phyloP scores from a whole-genome alignment of 2,888 invertebrate genomes.

The Timandra comae region DNA sequence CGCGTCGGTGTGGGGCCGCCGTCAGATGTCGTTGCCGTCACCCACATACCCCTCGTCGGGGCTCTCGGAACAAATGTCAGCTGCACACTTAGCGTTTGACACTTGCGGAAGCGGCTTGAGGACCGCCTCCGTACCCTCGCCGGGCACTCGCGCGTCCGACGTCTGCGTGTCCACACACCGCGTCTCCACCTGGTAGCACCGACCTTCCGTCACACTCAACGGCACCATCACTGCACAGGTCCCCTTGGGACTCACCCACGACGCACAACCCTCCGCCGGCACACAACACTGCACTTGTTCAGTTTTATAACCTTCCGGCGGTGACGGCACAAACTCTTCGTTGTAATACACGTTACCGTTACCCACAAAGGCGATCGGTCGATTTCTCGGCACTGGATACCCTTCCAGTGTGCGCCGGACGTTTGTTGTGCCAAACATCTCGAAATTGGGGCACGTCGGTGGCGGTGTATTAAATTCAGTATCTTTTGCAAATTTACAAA shows the following conservation, averaged over 20 bases:
- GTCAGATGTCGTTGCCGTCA: slow-evolving; percentile 85
- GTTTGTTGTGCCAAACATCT: slow-evolving; percentile 67
- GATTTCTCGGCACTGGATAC: slow-evolving; percentile 80
- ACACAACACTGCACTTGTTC: slow-evolving; percentile 72
- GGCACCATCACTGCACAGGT: slow-evolving; percentile 74
- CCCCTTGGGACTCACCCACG: slow-evolving; percentile 69
- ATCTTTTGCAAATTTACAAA: slow-evolving; percentile 70
- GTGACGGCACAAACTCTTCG: slow-evolving; percentile 80
- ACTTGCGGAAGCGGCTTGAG: slow-evolving; percentile 64
- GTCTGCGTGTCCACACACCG: slow-evolving; percentile 80
- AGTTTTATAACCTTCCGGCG: slow-evolving; percentile 82
- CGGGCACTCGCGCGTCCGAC: slow-evolving; percentile 62
- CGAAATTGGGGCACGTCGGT: slow-evolving; percentile 58
- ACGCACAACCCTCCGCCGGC: slow-evolving; percentile 60
- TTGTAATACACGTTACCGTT: slow-evolving; percentile 68
- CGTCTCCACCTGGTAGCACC: slow-evolving; percentile 74
- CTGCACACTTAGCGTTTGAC: slow-evolving; percentile 67
- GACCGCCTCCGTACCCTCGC: slow-evolving; percentile 56
- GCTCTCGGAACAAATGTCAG: slow-evolving; percentile 82
- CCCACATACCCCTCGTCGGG: slow-evolving; percentile 93
- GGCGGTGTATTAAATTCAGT: slow-evolving; percentile 63
- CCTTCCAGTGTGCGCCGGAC: slow-evolving; percentile 88
- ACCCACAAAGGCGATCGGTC: slow-evolving; percentile 68
- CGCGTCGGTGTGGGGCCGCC: slow-evolving; percentile 65
- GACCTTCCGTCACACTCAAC: slow-evolving; percentile 58